Evolutionary conservation across 2,797 vertebrate genomes (phyloP).

Genomic region (Trachops cirrhosus): DNA sequence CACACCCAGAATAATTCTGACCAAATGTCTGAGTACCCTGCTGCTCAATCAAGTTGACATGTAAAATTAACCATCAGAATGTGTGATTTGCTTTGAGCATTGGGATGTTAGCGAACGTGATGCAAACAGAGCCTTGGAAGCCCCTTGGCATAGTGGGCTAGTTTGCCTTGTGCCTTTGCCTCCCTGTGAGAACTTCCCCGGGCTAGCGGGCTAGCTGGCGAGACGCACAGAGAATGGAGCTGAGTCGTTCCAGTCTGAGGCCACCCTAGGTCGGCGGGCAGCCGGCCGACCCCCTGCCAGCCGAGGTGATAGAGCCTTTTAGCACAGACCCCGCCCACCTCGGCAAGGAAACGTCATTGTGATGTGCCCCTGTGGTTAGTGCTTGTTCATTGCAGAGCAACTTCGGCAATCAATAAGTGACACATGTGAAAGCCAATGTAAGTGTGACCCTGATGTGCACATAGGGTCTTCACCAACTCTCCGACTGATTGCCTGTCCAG

Average conservation of each 20-base stretch:
- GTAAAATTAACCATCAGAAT: neutral
- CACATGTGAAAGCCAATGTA: neutral
- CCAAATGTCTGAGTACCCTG: neutral
- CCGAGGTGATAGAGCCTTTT: neutral
- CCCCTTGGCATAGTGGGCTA: neutral
- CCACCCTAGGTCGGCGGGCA: neutral
- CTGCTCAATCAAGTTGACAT: neutral
- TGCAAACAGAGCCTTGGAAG: neutral
- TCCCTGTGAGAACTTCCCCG: neutral
- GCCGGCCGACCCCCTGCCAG: neutral
- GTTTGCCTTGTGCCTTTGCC: neutral
- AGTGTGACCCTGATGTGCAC: neutral
- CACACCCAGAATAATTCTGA: no score
- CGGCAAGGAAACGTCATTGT: neutral
- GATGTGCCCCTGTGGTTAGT: neutral
- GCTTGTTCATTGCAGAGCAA: neutral
- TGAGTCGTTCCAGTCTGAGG: neutral
- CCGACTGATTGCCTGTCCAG: neutral
- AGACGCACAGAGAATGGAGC: neutral
- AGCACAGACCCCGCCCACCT: neutral
- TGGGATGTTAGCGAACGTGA: neutral
- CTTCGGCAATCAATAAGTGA: neutral
- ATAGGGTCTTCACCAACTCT: neutral
- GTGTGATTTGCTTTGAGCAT: neutral
- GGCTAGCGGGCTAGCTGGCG: neutral